Conservation (phyloP, 2,797 vertebrate genomes). For the Lacerta bilineata region DNA sequence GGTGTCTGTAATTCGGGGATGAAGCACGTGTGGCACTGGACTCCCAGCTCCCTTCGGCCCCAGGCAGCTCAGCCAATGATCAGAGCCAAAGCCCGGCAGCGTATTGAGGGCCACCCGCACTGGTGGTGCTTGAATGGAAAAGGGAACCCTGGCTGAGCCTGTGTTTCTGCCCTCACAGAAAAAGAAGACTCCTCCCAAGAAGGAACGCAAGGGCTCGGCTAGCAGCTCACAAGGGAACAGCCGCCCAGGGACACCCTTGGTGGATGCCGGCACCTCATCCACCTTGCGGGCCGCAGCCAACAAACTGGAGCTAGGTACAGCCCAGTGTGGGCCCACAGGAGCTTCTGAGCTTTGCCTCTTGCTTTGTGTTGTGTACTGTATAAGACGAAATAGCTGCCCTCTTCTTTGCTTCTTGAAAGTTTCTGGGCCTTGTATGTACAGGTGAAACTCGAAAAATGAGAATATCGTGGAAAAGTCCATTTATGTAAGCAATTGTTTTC, state of each 20-base stretch:
- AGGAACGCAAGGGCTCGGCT: slow-evolving; percentile 87
- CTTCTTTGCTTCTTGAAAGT: neutral
- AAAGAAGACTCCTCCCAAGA: slow-evolving; percentile 92
- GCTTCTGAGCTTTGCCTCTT: neutral
- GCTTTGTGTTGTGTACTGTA: neutral
- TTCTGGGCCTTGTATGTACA: neutral
- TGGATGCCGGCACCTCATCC: slow-evolving; percentile 87
- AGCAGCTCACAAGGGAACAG: slow-evolving; percentile 90
- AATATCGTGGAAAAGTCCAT: too few relatives aligned
- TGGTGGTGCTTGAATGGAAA: neutral
- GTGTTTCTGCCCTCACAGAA: slow-evolving; percentile 77
- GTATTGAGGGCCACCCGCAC: too few relatives aligned
- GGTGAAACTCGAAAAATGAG: too few relatives aligned
- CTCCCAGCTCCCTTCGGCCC: neutral
- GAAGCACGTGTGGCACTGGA: too few relatives aligned
- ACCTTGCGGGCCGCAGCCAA: slow-evolving; percentile 89
- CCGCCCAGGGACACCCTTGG: slow-evolving; percentile 88
- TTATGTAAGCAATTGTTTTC: too few relatives aligned
- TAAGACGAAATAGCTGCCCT: neutral
- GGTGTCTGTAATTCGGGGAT: neutral
- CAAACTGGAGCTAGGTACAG: slow-evolving; percentile 90
- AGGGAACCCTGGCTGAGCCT: neutral
- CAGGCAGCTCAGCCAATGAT: too few relatives aligned
- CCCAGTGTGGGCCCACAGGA: too few relatives aligned
- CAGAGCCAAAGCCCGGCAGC: too few relatives aligned